Conservation (phyloP, 2,888 invertebrate species). For the Abscondita cerata region DNA sequence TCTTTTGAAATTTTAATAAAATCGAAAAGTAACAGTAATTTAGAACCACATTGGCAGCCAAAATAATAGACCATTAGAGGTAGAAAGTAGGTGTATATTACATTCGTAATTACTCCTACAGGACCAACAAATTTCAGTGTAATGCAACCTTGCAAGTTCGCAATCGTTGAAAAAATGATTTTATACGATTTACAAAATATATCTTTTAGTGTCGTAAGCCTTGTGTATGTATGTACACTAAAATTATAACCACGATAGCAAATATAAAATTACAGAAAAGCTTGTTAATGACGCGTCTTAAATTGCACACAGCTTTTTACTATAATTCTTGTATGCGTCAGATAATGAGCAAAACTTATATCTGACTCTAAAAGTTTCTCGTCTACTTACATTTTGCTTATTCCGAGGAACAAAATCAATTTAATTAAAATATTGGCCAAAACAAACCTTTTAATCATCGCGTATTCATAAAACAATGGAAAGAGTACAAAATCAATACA, state of each 20-base stretch:
- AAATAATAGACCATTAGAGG: conserved; percentile 6
- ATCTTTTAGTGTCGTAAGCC: no score
- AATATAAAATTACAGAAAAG: no score
- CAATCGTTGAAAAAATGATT: conserved; percentile 4
- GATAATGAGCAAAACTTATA: conserved; percentile 8
- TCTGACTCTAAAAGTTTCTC: conserved; percentile 16
- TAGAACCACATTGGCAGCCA: not conserved
- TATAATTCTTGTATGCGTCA: conserved; percentile 5
- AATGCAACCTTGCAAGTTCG: conserved; percentile 1
- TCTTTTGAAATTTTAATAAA: no score
- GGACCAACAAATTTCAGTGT: conserved; percentile 6
- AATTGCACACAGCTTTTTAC: not conserved
- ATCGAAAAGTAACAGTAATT: no score
- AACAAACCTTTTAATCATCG: conserved; percentile 4
- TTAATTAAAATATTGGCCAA: conserved; percentile 5
- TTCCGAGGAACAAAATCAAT: conserved; percentile 11
- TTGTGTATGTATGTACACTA: no score
- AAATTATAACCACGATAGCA: no score
- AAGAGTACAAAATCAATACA: conserved; percentile 19
- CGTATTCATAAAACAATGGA: not conserved
- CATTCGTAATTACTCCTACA: conserved; percentile 3
- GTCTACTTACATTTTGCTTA: conserved; percentile 6
- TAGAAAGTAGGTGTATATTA: conserved; percentile 1
- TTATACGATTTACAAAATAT: no score
- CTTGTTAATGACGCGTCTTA: no score